phyloP scores from a whole-genome alignment of 2,797 vertebrate genomes.

The Champsocephalus esox region DNA sequence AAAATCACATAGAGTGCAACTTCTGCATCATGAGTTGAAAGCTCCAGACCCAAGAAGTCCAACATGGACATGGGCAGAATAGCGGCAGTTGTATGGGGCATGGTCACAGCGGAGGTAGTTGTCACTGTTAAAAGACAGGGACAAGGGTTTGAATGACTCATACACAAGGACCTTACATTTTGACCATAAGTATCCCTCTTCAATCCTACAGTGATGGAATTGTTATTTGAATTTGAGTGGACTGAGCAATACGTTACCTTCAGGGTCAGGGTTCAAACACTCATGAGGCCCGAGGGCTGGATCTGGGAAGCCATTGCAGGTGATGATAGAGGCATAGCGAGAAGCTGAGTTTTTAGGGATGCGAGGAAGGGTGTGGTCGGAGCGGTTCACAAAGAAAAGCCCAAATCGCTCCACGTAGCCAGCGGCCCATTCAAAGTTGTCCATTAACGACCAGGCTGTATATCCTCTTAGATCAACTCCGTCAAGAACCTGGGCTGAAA shows the following conservation, averaged over 20 bases:
- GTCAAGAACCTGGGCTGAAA: conserved; percentile 79
- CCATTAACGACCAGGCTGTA: conserved; percentile 89
- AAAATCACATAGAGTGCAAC: conserved; percentile 51
- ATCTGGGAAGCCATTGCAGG: conserved; percentile 90
- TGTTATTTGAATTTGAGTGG: background rate
- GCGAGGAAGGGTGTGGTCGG: conserved; percentile 80
- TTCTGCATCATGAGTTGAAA: conserved; percentile 41
- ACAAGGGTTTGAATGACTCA: background rate
- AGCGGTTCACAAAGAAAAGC: conserved; percentile 86
- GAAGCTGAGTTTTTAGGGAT: conserved; percentile 85
- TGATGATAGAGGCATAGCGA: conserved; percentile 83
- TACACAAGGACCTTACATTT: background rate
- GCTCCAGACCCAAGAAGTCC: conserved; percentile 50
- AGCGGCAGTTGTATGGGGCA: background rate
- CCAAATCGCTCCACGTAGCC: conserved; percentile 90
- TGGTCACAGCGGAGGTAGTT: background rate
- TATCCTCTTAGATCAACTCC: conserved; percentile 88
- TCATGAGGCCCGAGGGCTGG: conserved; percentile 82
- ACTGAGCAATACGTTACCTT: conserved; percentile 71
- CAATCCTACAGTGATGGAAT: background rate
- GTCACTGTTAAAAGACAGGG: conserved; percentile 21
- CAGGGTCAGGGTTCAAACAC: conserved; percentile 80
- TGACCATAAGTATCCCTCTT: background rate
- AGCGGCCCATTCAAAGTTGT: conserved; percentile 91
- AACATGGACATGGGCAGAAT: background rate